Conservation (phyloP, 1,140 invertebrate genomes). For the Bombus fervidus region DNA sequence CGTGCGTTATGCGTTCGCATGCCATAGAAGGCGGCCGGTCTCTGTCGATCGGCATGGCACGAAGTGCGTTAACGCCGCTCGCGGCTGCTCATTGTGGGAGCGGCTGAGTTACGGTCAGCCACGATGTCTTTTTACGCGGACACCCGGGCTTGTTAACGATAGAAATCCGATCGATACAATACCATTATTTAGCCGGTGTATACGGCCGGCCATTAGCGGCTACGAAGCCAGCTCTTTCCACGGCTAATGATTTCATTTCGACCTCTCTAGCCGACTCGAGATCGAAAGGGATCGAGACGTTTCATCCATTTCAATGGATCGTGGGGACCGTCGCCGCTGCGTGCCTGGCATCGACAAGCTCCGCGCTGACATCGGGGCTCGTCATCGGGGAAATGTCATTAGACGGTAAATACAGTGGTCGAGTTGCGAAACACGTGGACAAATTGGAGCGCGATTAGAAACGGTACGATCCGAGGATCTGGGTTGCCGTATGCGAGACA, state of each 20-base stretch:
- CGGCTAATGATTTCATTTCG: constrained; percentile 80
- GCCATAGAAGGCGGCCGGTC: constrained; percentile 67
- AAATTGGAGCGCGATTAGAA: constrained; percentile 41
- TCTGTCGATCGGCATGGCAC: constrained; percentile 65
- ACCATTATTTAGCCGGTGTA: constrained; percentile 79
- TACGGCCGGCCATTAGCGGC: constrained; percentile 72
- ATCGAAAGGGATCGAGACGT: constrained; percentile 31
- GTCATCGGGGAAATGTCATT: constrained; percentile 45
- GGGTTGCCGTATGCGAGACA: background rate
- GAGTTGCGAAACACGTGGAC: constrained; percentile 46
- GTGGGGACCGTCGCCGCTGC: constrained; percentile 14
- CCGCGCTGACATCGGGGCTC: constrained; percentile 10
- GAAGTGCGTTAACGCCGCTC: constrained; percentile 74
- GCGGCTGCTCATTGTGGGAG: constrained; percentile 73
- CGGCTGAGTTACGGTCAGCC: constrained; percentile 74
- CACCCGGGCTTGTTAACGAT: constrained; percentile 79
- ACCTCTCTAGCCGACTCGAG: constrained; percentile 41
- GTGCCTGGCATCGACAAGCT: constrained; percentile 54
- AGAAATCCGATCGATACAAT: constrained; percentile 80
- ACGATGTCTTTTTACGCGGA: constrained; percentile 75
- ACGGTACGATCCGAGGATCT: constrained; percentile 29
- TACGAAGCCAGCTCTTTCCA: constrained; percentile 53
- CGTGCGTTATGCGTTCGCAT: constrained; percentile 61
- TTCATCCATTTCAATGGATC: constrained; percentile 58
- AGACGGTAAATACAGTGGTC: constrained; percentile 39